Percentiles rank a stretch among this genome's conserved stretches.
Evolutionary conservation across 2,113 vertebrate species (phyloP).

Genomic region (Cyanocitta stelleri): DNA sequence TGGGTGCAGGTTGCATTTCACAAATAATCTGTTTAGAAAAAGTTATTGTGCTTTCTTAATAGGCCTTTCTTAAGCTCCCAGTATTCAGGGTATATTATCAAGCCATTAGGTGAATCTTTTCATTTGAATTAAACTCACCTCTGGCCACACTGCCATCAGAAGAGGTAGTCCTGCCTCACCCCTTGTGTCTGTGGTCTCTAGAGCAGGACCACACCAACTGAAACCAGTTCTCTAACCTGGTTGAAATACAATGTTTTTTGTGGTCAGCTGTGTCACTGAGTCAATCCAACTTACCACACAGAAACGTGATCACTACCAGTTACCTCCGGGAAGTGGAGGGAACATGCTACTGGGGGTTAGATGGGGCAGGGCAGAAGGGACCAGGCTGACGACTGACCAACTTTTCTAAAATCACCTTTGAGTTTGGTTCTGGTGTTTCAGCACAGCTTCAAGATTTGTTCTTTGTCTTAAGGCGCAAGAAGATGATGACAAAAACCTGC

Average conservation of each 20-base stretch:
- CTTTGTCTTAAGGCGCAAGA: not conserved
- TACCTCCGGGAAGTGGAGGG: not conserved
- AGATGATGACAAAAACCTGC: not conserved
- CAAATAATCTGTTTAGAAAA: not conserved
- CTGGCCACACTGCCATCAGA: not conserved
- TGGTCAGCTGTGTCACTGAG: not conserved
- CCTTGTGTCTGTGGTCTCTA: not conserved
- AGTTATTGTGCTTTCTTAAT: not conserved
- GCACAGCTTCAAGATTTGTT: not conserved
- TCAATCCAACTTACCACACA: not conserved
- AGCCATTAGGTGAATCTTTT: not conserved
- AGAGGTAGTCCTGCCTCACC: not conserved
- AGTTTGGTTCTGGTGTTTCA: not conserved
- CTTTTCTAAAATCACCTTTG: not conserved
- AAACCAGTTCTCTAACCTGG: not conserved
- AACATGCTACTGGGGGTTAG: fast-evolving
- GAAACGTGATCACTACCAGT: not conserved
- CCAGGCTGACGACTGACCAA: not conserved
- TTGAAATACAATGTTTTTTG: not conserved
- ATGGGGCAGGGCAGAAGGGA: not conserved
- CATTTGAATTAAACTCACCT: not conserved
- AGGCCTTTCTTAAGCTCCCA: not conserved
- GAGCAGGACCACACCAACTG: not conserved
- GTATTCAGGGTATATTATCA: not conserved
- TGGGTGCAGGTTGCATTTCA: not conserved